Conservation (phyloP, 2,888 invertebrate genomes). For the Cantharis rufa region DNA sequence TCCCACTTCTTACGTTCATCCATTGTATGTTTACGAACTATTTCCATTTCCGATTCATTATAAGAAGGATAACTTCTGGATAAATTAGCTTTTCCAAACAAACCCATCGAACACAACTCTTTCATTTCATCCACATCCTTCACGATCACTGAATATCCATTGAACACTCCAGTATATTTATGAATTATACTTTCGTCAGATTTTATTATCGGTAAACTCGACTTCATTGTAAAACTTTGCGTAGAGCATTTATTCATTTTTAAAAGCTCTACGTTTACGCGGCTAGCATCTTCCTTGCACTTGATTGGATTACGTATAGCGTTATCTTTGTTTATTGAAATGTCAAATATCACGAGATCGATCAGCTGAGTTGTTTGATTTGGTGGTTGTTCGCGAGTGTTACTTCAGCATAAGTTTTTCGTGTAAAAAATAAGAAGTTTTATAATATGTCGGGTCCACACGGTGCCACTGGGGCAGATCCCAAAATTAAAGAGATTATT, state of each 20-base stretch:
- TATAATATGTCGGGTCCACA: slow-evolving; percentile 37
- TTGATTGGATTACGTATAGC: not conserved
- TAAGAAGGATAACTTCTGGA: slow-evolving; percentile 49
- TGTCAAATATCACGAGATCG: slow-evolving; percentile 37
- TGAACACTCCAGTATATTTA: slow-evolving; percentile 67
- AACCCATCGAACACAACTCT: slow-evolving; percentile 70
- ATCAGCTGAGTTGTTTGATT: slow-evolving; percentile 20
- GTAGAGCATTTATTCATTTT: not conserved
- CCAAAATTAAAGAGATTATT: slow-evolving; percentile 73
- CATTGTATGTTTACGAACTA: slow-evolving; percentile 67
- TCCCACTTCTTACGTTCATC: slow-evolving; percentile 62
- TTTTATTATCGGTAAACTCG: slow-evolving; percentile 52
- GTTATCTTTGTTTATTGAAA: slow-evolving; percentile 7
- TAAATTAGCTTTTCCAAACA: slow-evolving; percentile 72
- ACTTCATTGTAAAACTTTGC: not conserved
- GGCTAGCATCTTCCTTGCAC: not conserved
- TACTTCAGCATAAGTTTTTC: not conserved
- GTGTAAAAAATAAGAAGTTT: not conserved
- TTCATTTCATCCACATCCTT: slow-evolving; percentile 63
- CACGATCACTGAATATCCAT: slow-evolving; percentile 70
- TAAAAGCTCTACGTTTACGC: not conserved
- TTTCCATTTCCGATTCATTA: slow-evolving; percentile 55
- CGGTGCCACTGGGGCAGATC: slow-evolving; percentile 45
- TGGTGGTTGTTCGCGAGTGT: not conserved
- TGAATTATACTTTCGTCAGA: slow-evolving; percentile 57